Evolutionary conservation across 2,797 vertebrate genomes (phyloP), one percentile per base, ranked within the genome.

Genomic region (Coluber constrictor): DNA sequence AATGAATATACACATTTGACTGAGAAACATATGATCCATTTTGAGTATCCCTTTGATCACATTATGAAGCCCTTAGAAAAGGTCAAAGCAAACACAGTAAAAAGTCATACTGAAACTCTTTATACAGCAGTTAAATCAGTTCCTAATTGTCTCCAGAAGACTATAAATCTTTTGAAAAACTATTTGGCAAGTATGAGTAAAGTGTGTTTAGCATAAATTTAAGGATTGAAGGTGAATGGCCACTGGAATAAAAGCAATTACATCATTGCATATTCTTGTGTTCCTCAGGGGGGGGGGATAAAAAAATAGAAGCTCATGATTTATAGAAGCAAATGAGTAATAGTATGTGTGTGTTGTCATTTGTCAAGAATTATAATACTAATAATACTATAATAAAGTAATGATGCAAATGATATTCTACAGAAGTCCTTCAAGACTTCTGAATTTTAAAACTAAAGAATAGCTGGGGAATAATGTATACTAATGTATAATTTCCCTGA

Each of bases 121-220:
- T 20, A 51, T 12, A 47, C 27, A 51, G 60, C 23, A 90, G 18
- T 32, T 90, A 43, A 90, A 93, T 93, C 54, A 57, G 70, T 90
- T 29, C 61, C 37, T 59, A 59, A 90, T 87, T 74, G 59, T 87
- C 57, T 90, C 13, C 43, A 32, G 25, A 20, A 87, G 83, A 93
- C 54, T 93, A 93, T 89, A 93, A 93, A 90, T 59, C 37, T 87
- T 90, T 47, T 47, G 27, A 87, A 27, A 90, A 70, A 83, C 27
- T 59, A 87, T 90, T 29, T 10, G 63, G 57, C 12, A 32, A 70
- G 7, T n/a, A 56, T 57, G 11, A 18, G 32, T 70, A 90, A 87
- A 87, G 47, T 10, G 25, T 11, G 4, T 90, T 87, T 20, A 87
- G 83, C 5, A 15, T 66, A 20, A 23, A 87, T 74, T 56, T 66